phyloP scores from a whole-genome alignment of 2,888 invertebrate species.

The Leucoma salicis region DNA sequence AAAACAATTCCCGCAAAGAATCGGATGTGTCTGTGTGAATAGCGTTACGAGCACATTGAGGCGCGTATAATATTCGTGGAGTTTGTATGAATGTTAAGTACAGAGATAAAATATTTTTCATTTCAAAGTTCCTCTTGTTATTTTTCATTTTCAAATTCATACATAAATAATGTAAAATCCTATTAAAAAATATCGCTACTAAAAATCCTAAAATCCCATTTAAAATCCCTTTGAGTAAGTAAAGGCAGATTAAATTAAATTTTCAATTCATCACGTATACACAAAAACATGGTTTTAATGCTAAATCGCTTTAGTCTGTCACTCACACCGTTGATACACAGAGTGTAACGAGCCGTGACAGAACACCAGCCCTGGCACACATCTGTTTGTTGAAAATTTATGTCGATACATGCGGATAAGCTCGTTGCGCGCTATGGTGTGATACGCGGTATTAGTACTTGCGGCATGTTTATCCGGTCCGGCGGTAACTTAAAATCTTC shows the following conservation, averaged over 20 bases:
- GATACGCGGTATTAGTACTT: conserved; percentile 24
- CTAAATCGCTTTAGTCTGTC: conserved; percentile 11
- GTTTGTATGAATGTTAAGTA: too few relatives aligned
- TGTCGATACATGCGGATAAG: conserved; percentile 36
- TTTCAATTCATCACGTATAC: conserved; percentile 1
- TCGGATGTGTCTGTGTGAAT: too few relatives aligned
- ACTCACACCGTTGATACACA: conserved; percentile 24
- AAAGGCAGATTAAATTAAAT: not conserved
- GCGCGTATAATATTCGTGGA: too few relatives aligned
- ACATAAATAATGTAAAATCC: not conserved
- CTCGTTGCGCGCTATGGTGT: conserved; percentile 24
- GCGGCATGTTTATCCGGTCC: too few relatives aligned
- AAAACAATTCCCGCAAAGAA: too few relatives aligned
- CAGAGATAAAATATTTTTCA: too few relatives aligned
- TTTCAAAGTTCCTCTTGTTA: too few relatives aligned
- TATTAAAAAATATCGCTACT: not conserved
- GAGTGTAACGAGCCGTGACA: conserved; percentile 40
- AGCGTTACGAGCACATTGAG: too few relatives aligned
- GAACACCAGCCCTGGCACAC: conserved; percentile 31
- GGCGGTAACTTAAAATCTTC: too few relatives aligned
- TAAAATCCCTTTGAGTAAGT: not conserved
- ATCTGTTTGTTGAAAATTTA: conserved; percentile 41
- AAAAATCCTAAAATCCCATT: not conserved
- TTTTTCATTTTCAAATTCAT: not conserved
- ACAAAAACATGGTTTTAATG: not conserved